phyloP scores from a whole-genome alignment of 2,113 vertebrate genomes.

The Malurus alboscapulatus region DNA sequence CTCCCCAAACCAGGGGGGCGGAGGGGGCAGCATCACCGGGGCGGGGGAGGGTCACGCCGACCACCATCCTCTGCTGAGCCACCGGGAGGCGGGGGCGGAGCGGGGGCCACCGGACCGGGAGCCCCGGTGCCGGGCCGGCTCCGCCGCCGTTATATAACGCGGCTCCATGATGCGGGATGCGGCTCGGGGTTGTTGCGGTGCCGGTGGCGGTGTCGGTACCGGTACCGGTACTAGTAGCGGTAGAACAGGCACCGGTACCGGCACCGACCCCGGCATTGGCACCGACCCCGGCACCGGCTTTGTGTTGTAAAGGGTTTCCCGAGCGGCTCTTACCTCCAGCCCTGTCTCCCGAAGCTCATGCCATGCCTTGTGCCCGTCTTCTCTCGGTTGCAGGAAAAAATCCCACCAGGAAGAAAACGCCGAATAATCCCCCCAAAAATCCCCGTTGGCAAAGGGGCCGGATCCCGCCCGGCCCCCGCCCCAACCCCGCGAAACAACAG shows the following conservation, averaged over 20 bases:
- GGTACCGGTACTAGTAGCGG: neutral
- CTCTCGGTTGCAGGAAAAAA: neutral
- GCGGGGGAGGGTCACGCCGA: neutral
- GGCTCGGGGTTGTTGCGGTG: neutral
- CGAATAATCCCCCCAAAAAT: neutral
- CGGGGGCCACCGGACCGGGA: neutral
- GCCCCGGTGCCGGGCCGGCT: neutral
- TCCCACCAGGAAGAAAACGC: neutral
- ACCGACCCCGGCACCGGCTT: neutral
- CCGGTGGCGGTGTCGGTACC: neutral
- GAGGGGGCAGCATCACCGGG: neutral
- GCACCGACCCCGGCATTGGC: neutral
- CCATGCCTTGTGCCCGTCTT: constrained; percentile 32
- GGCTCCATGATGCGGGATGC: constrained; percentile 13
- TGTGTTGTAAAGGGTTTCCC: neutral
- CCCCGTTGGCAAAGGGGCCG: neutral
- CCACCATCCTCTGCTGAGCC: neutral
- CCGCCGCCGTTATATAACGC: constrained; percentile 57
- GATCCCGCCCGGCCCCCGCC: constrained; percentile 32
- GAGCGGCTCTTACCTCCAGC: constrained; percentile 68
- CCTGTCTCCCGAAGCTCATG: constrained; percentile 33
- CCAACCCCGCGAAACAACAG: constrained; percentile 8
- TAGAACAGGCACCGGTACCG: neutral
- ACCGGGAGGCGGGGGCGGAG: neutral
- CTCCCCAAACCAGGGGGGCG: neutral